Evolutionary conservation across 2,113 vertebrate genomes (phyloP), one percentile per base, ranked within the genome.

Genomic region (Lathamus discolor): DNA sequence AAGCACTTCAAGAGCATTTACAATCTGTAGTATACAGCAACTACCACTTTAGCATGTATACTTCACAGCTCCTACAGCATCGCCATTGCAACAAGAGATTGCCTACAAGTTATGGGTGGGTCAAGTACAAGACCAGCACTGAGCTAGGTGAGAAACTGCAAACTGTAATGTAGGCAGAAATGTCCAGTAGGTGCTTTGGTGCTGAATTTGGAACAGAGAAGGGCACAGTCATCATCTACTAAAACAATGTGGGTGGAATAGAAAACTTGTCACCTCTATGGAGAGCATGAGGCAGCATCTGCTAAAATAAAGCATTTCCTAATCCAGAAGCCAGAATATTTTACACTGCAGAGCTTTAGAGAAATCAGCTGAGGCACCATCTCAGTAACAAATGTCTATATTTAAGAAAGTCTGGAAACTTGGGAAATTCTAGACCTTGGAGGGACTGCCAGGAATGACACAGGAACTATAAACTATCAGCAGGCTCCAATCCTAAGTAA

Each of bases 21-120:
- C 31, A 51, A 1, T 8, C 41, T 24, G 59, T 7, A 61, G 31
- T 6, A 35, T 1, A 48, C 15, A 28, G 22, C 73, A 88, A 6
- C 49, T 6, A 11, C 22, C 1, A 0, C 13, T 41, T 14, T 61
- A 46, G 17, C 59, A 24, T 1, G 3, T 5, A 8, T 9, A 35
- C 25, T 17, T 33, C 61, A 10, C 5, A 33, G 67, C 13, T 59
- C 77, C 77, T 44, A 14, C 64, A 70, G 78, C 37, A 44, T 9
- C 3, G 3, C 31, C 69, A 11, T 3, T 13, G 64, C 39, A 61
- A 28, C 35, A 49, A 41, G 66, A 72, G 37, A 14, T 3, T 18
- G 39, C 29, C 46, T 16, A 5, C 11, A 17, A 28, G 81, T 9
- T 10, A 25, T 39, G 10, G 0, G 1, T 14, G 54, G 41, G 31